Base-by-base conservation (phyloP, 2,113 vertebrate genomes). In the Tychaedon coryphoeus region DNA sequence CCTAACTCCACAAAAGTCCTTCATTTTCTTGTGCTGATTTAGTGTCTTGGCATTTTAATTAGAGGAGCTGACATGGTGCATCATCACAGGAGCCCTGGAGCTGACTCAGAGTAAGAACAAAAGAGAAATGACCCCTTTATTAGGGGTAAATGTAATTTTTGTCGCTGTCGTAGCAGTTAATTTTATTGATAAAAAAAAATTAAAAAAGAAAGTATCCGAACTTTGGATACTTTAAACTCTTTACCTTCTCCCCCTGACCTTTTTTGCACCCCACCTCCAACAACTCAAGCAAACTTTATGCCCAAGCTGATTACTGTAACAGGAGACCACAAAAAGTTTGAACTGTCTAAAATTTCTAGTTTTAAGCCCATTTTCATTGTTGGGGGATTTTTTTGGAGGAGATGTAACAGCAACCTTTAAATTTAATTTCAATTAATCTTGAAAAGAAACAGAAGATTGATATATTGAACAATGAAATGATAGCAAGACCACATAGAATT, bases 401-500 rank as follows among this genome's bases (percentile, higher is more conserved):
- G 19, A 58, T 65, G 19, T 24, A 80, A 25, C 19, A 57, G 8
- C 26, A 45, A 28, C 24, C 12, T 64, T 88, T 81, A 88, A 66
- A 82, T 87, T 76, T 54, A 85, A 80, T 83, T 86, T 61, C n/a
- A 87, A 75, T 69, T 72, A 43, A 11, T 78, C 43, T 53, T 86
- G 26, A 66, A 60, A 81, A 91, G 24, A 83, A 77, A 70, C 16
- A 70, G 19, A 78, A 61, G 73, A 60, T 81, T 57, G 69, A 28
- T 48, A 38, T 61, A 34, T 66, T 78, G 18, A 77, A 40, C 8
- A 78, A 17, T 69, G 10, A 61, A 65, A 77, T 74, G 12, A 12
- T 73, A 56, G 31, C 29, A 65, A 77, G 28, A 43, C 2, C 20
- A 14, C 19, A 24, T 7, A 36, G 45, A 43, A 51, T 58, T 74